Evolutionary conservation across 2,797 vertebrate species (phyloP), one percentile per base, ranked within the genome.

Genomic region (Pipistrellus pygmaeus): DNA sequence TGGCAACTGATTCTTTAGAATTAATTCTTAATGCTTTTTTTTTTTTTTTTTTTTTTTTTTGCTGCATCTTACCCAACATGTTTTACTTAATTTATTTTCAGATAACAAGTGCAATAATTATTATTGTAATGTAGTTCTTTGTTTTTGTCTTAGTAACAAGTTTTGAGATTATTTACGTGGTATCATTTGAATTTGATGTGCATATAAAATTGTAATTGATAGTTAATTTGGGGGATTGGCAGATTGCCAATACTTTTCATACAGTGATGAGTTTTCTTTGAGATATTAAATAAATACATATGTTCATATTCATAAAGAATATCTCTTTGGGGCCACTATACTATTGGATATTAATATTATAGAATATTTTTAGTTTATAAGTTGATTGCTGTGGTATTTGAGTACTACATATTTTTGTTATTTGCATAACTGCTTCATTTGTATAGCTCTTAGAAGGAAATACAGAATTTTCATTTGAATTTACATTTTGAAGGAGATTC

Each of bases 401-500:
- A 87, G 15, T 7, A 73, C 7, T 75, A 1, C 72, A 14, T 78
- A 12, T 27, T 80, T 93, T 83, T 92, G 4, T 83, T 91, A 32
- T 35, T 83, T 0, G 0, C 68, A 1, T 83, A 51, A 55, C 7
- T 83, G 5, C 8, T 89, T 82, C 68, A 46, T 71, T 72, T 78
- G 2, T 71, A 15, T 78, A 72, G 73, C 13, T 86, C 10, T 53
- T 89, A 46, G 18, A 69, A 71, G 35, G 41, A 71, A 53, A 32
- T 51, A 23, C 23, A 95, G 18, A 90, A 48, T 82, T 96, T 84
- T 93, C 55, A 21, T 71, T 88, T 88, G 44, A 46, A 84, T 89
- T 11, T 97, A 20, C 92, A 18, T 86, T 95, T 95, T 96, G 57
- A 96, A 99, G 99, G 99, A 99, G 97, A 99, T 99, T 92, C 99